Evolutionary conservation across 2,888 invertebrate species (phyloP), one percentile per base, ranked within the genome.

Genomic region (Galerucella pusilla): DNA sequence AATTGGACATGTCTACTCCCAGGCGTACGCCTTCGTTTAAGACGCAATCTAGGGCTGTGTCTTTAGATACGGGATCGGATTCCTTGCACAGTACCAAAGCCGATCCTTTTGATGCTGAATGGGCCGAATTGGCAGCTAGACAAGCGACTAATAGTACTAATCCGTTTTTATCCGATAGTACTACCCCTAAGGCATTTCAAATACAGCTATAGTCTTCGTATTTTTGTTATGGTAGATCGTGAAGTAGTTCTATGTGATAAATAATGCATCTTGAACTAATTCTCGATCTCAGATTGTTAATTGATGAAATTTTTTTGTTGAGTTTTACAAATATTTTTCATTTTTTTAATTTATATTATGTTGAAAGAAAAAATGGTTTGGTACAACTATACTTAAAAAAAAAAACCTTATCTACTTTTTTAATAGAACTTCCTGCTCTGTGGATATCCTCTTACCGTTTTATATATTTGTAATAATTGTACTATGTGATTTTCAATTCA

Each of bases 71-170:
- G 0, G 88, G 87, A 16, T 78, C 83, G 2, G 84, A 85, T 70
- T 79, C 79, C 46, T 85, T 84, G 71, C 81, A 84, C 49, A 75
- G 80, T 64, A 79, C 77, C 54, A 83, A 83, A 67, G 84, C 89
- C 20, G 94, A 96, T 88, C 95, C 96, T 0, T 96, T 96, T 85
- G 94, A 96, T 85, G 94, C 95, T 14, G 95, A 95, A 82, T 96
- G 95, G 95, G 95, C 93, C 1, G 91, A 92, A 73, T 88, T 91
- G 65, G 90, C 91, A 1, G 90, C 92, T 49, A 88, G 88, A 81
- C 86, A 89, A 75, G 86, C 89, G 75, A 89, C 89, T 71, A 86
- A 85, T 79, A 90, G 90, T 75, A 93, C 93, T 67, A 92, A 92
- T 85, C 92, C 92, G 1, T 92, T 92, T 83, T 87, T 91, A 78